Conservation (phyloP, 1,140 invertebrate genomes). For the Sesamia nonagrioides region DNA sequence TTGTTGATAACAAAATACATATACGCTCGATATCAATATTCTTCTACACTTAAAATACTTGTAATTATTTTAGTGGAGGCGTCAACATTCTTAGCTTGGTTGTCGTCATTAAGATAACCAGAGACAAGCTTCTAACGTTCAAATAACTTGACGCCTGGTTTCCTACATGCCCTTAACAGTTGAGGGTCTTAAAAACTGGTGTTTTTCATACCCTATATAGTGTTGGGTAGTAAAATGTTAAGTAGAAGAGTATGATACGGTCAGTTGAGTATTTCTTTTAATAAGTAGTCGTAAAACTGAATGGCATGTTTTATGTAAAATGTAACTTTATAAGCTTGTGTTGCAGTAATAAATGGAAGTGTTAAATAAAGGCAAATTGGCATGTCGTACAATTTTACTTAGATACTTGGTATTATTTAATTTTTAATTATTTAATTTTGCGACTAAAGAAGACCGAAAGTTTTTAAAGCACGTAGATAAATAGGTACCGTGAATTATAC, state of each 20-base stretch:
- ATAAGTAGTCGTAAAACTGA: constrained; percentile 42
- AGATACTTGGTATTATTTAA: no score
- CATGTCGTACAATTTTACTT: no score
- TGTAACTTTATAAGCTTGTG: neutral
- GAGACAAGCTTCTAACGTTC: neutral
- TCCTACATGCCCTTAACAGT: no score
- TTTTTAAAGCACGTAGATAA: no score
- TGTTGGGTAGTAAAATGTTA: constrained; percentile 51
- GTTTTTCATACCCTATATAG: constrained; percentile 14
- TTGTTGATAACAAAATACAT: neutral
- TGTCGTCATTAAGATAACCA: constrained; percentile 56
- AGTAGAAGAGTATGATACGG: constrained; percentile 41
- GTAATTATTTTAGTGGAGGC: constrained; percentile 50
- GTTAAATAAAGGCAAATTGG: no score
- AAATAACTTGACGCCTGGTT: constrained; percentile 17
- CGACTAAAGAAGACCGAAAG: no score
- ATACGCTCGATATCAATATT: neutral
- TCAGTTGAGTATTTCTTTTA: constrained; percentile 45
- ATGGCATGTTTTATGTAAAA: neutral
- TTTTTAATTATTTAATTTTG: no score
- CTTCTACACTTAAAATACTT: constrained; percentile 49
- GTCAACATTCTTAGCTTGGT: constrained; percentile 49
- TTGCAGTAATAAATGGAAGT: neutral
- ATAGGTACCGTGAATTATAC: no score
- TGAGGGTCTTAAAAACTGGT: constrained; percentile 1